Evolutionary conservation across 1,140 invertebrate species (phyloP), one percentile per base, ranked within the genome.

Genomic region (Bombus waltoni): DNA sequence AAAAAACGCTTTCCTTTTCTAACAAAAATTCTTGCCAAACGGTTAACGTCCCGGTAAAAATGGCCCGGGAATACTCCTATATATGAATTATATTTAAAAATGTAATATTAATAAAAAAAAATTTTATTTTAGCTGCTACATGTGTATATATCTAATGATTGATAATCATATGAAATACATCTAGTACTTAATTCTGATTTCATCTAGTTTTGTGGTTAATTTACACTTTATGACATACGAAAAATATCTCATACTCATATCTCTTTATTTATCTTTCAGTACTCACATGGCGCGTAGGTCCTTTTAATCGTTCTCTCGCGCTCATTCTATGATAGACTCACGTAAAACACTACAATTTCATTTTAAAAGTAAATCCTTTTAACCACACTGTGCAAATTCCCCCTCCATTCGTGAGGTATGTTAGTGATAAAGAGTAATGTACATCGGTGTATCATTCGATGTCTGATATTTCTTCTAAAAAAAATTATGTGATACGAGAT

Each of bases 11-110:
- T 9, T 82, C 57, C 81, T 95, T 94, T 28, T 92, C 77, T 10
- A 88, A 83, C 10, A 96, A 82, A 70, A 92, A 94, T 13, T 93
- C 91, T 47, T 91, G 91, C 72, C 95, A 68, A 6, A 92, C 86
- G 3, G 89, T 78, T 85, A 95, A 96, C 47, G 96, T 93, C 28
- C 95, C 95, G 40, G 94, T 92, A 32, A 92, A 95, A 3, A 91
- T 79, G 28, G 88, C 88, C 92, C 93, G 94, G 15, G 79, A 66
- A 35, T 78, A 72, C 35, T 75, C 78, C 92, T 93, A 71, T 13
- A 11, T 65, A 66, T 59, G 22, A 62, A 78, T 73, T 66, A 81
- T 72, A 70, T n/a, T 59, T 28, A 84, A 71, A 40, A 83, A 75
- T 68, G 44, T 70, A 32, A 66, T 44, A 35, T 75, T 79, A 73